Base-by-base conservation (phyloP, 1,140 invertebrate genomes). In the Ceratina japonica region DNA sequence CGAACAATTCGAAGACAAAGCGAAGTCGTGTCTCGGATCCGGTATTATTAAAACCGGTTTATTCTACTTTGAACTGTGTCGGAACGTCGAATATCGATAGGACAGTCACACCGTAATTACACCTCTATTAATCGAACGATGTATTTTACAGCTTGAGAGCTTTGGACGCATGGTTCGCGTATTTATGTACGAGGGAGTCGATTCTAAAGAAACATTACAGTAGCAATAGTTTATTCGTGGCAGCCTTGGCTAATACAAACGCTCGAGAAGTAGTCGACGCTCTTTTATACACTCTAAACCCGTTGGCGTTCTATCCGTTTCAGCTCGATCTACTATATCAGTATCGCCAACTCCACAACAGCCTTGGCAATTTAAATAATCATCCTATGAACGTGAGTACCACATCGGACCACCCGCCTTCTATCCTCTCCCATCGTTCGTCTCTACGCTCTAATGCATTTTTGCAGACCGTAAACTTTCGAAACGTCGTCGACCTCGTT, bases 101-200 rank as follows among this genome's bases (percentile, higher is more conserved):
- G 10, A 44, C n/a, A n/a, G 5, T 44, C 37, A 10, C 37, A 44
- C 0, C 37, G 37, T 44, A 7, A n/a, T n/a, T n/a, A n/a, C n/a
- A n/a, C n/a, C n/a, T 44, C 52, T 52, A 59, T 27, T 13, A 62
- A 62, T 7, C n/a, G 68, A 49, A 27, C 20, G n/a, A 13, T 72
- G 83, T 31, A 68, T 86, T 80, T 93, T 93, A 51, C 91, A 97
- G 96, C 91, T 94, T 96, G 74, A 93, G 96, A 64, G 96, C 96
- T 59, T 91, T 98, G 82, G 97, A 97, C 86, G 96, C 96, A 37
- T 98, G 97, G 96, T 94, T 97, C 78, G 95, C 96, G 24, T 97
- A 97, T 86, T 92, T 97, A 16, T 94, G 96, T 81, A 97, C 96
- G 2, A 94, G 96, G 69, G 97, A 97, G 90, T 95, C 95, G 15